phyloP scores from a whole-genome alignment of 2,888 invertebrate species.

The Syrista parreyssii region DNA sequence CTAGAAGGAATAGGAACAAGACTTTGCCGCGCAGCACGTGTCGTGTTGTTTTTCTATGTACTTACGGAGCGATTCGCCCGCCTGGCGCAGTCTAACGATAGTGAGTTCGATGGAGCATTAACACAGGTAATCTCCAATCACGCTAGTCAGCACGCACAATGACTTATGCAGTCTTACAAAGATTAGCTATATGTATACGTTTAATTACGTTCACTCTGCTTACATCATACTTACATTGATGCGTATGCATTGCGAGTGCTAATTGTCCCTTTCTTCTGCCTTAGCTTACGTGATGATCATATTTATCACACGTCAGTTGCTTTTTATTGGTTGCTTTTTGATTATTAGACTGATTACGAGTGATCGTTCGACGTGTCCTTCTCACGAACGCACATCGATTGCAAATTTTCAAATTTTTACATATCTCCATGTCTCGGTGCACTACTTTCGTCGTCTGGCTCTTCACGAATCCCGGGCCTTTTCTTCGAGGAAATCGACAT shows the following conservation, averaged over 20 bases:
- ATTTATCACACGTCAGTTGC: slow-evolving; percentile 29
- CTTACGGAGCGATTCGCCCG: background rate
- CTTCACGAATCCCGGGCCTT: background rate
- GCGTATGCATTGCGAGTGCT: background rate
- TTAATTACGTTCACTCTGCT: background rate
- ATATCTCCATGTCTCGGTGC: background rate
- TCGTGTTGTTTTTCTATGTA: background rate
- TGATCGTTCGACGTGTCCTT: background rate
- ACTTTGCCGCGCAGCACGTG: slow-evolving; percentile 32
- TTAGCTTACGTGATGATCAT: slow-evolving; percentile 10
- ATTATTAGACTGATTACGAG: slow-evolving; percentile 19
- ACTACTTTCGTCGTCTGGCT: background rate
- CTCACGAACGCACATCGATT: background rate
- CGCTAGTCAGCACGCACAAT: background rate
- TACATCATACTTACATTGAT: background rate
- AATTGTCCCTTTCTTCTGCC: background rate
- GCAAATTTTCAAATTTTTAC: background rate
- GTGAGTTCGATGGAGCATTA: slow-evolving; percentile 28
- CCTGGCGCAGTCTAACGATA: background rate
- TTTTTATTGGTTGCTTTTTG: slow-evolving; percentile 31
- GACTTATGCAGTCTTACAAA: slow-evolving; percentile 5
- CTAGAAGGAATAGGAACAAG: slow-evolving; percentile 61
- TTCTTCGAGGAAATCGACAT: background rate
- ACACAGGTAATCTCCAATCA: slow-evolving; percentile 22
- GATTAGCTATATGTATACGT: background rate